Conservation (phyloP, 2,113 vertebrate species). For the Pygoscelis antarcticus region DNA sequence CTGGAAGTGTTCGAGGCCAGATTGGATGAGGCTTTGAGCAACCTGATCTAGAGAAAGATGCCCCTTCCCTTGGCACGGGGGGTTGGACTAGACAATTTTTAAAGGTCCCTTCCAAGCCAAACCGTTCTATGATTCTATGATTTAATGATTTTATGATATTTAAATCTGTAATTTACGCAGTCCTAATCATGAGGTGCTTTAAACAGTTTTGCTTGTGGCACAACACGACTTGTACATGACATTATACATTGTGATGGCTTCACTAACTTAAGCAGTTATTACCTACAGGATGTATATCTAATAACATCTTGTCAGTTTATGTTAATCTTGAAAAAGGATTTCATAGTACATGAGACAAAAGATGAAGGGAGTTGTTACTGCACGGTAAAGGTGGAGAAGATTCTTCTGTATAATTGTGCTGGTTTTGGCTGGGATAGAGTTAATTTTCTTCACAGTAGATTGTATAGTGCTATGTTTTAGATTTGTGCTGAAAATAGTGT, state of each 20-base stretch:
- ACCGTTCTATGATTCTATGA: neutral
- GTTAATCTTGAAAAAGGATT: neutral
- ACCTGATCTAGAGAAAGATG: neutral
- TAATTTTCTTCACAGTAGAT: too few relatives aligned
- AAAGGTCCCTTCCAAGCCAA: neutral
- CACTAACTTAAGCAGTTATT: neutral
- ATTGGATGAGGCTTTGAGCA: neutral
- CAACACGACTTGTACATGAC: too few relatives aligned
- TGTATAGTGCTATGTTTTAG: too few relatives aligned
- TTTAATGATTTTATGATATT: neutral
- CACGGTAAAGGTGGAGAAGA: neutral
- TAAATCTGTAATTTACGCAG: neutral
- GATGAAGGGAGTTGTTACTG: neutral
- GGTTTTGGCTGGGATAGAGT: neutral
- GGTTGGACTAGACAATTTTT: neutral
- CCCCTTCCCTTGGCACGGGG: neutral
- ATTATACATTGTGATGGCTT: neutral
- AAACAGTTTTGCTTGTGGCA: too few relatives aligned
- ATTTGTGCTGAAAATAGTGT: too few relatives aligned
- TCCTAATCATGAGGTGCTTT: too few relatives aligned
- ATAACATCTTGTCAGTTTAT: neutral
- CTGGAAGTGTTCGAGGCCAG: neutral
- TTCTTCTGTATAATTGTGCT: neutral
- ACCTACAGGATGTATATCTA: neutral
- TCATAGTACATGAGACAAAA: neutral